Conservation (phyloP, 2,113 vertebrate species). For the Mobula hypostoma region DNA sequence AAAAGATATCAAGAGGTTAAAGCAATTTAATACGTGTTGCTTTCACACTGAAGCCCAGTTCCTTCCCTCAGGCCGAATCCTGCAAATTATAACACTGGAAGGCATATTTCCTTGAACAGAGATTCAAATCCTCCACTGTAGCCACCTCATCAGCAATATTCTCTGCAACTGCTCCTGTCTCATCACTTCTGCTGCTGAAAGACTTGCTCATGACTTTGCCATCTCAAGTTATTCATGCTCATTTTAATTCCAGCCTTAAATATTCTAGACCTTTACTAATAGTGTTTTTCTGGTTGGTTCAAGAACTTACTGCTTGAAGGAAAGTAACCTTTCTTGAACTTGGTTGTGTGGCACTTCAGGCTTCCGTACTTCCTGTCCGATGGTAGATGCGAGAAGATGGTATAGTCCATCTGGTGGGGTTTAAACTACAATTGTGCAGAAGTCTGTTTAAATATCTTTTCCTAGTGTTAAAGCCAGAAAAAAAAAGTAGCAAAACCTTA, state of each 20-base stretch:
- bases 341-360: too few relatives aligned
- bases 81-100: too few relatives aligned
- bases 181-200: neutral
- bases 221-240: neutral
- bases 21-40: neutral
- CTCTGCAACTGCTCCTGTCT: neutral
- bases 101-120: neutral
- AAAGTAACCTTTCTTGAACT: too few relatives aligned
- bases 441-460: neutral
- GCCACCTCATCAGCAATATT: neutral
- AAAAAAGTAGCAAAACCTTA: neutral
- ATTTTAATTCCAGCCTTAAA: too few relatives aligned
- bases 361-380: too few relatives aligned
- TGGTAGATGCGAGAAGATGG: too few relatives aligned
- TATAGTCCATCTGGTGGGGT: neutral
- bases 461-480: neutral
- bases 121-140: neutral
- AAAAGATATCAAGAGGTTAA: neutral
- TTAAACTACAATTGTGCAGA: neutral
- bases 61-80: neutral
- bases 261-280: too few relatives aligned
- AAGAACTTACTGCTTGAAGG: too few relatives aligned
- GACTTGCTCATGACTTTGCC: neutral
- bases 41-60: neutral
- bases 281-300: too few relatives aligned